Conservation (phyloP, 2,888 invertebrate species). For the Trichopoda pennipes region DNA sequence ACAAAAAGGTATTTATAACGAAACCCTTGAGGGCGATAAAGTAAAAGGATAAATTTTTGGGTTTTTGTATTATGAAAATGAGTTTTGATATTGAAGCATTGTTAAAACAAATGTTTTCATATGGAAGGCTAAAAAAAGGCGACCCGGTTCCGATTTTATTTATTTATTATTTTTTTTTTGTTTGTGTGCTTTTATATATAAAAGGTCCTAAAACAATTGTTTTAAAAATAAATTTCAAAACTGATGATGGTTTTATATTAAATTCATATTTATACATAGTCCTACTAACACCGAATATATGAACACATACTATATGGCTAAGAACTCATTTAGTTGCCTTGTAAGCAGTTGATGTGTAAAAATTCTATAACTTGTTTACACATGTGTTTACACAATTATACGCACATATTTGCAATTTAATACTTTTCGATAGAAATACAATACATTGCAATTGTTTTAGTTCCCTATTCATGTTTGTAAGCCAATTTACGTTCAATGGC, state of each 20-base stretch:
- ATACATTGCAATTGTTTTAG: neutral
- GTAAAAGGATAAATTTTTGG: neutral
- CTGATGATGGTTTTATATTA: neutral
- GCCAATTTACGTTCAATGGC: slow-evolving; percentile 55
- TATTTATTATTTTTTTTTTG: too few species aligned
- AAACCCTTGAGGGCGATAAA: neutral
- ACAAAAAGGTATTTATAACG: neutral
- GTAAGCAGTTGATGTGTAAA: slow-evolving; percentile 31
- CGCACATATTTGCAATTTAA: slow-evolving; percentile 19
- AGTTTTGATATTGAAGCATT: neutral
- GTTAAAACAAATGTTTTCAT: too few species aligned
- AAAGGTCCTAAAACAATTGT: neutral
- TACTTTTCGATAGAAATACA: neutral
- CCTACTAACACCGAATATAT: neutral
- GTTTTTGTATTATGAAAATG: neutral
- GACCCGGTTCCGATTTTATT: too few species aligned
- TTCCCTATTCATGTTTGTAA: slow-evolving; percentile 10
- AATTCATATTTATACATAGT: neutral
- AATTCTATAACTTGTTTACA: slow-evolving; percentile 4
- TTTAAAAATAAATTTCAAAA: neutral
- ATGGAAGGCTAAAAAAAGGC: too few species aligned
- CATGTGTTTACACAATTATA: slow-evolving; percentile 1
- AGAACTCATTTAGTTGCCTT: slow-evolving; percentile 28
- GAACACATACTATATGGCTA: neutral
- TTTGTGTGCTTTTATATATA: too few species aligned